phyloP scores from a whole-genome alignment of 2,113 vertebrate species.

The Sylvietta virens region DNA sequence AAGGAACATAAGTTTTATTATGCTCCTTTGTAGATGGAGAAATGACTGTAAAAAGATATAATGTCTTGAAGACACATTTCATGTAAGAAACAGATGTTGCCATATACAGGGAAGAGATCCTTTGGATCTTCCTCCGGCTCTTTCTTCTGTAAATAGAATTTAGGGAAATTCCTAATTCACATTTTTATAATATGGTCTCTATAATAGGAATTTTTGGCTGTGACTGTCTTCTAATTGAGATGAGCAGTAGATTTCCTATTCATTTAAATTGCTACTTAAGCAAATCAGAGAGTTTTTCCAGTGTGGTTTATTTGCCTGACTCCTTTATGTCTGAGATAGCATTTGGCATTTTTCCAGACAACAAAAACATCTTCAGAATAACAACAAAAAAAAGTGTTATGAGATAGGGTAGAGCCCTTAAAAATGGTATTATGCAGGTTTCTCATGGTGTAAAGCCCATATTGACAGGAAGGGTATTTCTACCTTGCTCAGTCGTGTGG shows the following conservation, averaged over 20 bases:
- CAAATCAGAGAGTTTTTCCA: background rate
- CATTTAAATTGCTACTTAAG: constrained; percentile 2
- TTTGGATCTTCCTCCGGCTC: background rate
- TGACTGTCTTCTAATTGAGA: background rate
- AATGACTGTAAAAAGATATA: background rate
- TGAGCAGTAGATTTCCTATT: constrained; percentile 20
- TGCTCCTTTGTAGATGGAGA: background rate
- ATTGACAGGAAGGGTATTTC: background rate
- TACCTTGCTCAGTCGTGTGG: background rate
- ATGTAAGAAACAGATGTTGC: background rate
- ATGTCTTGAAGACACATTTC: background rate
- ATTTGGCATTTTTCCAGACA: background rate
- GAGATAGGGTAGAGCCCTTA: background rate
- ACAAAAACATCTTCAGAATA: background rate
- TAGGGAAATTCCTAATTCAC: background rate
- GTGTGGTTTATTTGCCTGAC: background rate
- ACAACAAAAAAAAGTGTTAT: background rate
- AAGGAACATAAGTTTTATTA: background rate
- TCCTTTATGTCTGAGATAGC: constrained; percentile 6
- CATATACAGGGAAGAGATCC: background rate
- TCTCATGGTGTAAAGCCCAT: background rate
- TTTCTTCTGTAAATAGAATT: constrained; percentile 36
- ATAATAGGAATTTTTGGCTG: background rate
- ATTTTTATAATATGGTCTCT: background rate
- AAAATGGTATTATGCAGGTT: background rate